phyloP scores from a whole-genome alignment of 2,888 invertebrate species.

The Troides aeacus region DNA sequence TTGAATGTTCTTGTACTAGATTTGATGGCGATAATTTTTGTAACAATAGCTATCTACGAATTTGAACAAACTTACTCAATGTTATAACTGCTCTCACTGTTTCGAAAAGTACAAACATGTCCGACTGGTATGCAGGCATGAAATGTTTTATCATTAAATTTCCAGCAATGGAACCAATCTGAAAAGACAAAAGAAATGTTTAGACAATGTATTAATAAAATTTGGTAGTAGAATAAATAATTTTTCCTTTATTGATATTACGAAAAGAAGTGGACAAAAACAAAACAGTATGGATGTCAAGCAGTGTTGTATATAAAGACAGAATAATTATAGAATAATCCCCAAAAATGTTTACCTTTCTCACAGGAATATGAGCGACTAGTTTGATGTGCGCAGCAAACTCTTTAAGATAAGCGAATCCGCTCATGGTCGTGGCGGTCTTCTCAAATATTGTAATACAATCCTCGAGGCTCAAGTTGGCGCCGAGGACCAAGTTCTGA shows the following conservation, averaged over 20 bases:
- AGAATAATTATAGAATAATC: not conserved
- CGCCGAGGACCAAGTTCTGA: conserved; percentile 77
- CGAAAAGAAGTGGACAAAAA: not conserved
- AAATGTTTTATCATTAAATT: conserved; percentile 83
- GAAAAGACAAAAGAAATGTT: conserved; percentile 30
- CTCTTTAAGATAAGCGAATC: conserved; percentile 75
- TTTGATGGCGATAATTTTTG: too few relatives aligned
- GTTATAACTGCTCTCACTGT: conserved; percentile 75
- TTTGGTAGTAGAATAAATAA: too few relatives aligned
- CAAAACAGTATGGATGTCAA: too few relatives aligned
- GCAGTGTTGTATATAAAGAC: too few relatives aligned
- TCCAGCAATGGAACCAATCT: conserved; percentile 84
- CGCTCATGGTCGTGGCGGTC: conserved; percentile 50
- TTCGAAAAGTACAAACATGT: conserved; percentile 81
- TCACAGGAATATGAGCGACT: conserved; percentile 82
- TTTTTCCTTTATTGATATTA: not conserved
- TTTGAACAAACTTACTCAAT: conserved; percentile 63
- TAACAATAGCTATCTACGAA: too few relatives aligned
- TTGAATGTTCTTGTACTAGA: too few relatives aligned
- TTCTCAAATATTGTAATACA: conserved; percentile 73
- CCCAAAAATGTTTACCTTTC: conserved; percentile 69
- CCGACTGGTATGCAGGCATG: conserved; percentile 82
- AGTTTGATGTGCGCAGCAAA: conserved; percentile 80
- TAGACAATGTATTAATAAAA: too few relatives aligned
- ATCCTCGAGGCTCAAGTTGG: conserved; percentile 78